Conservation (phyloP, 1,140 invertebrate species). For the Meloidogyne exigua region DNA sequence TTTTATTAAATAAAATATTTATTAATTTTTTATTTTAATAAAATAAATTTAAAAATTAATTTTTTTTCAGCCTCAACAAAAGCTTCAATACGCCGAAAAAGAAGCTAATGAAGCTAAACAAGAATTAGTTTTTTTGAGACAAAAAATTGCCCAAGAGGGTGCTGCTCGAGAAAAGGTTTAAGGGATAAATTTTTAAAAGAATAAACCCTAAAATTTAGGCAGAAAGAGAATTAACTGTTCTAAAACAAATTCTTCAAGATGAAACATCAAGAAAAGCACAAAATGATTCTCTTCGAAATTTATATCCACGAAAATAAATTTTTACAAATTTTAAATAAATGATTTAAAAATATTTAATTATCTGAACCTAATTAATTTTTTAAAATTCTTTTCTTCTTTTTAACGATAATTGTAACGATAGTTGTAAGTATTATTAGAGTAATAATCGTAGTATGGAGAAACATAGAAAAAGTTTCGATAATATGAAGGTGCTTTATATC, state of each 20-base stretch:
- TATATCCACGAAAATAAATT: conserved; percentile 26
- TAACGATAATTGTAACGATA: conserved; percentile 20
- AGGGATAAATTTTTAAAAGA: not conserved
- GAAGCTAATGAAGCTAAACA: conserved; percentile 23
- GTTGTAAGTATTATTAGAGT: conserved; percentile 24
- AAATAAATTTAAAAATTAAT: too few species aligned
- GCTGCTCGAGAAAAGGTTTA: conserved; percentile 20
- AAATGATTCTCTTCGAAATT: conserved; percentile 19
- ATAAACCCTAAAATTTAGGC: conserved; percentile 9
- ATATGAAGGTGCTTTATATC: conserved; percentile 23
- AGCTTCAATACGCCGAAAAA: conserved; percentile 18
- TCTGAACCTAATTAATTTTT: too few species aligned
- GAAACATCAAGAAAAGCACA: conserved; percentile 16
- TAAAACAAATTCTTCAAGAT: conserved; percentile 25
- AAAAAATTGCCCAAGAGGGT: conserved; percentile 9
- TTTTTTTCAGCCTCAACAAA: conserved; percentile 20
- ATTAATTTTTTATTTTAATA: too few species aligned
- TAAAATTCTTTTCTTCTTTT: not conserved
- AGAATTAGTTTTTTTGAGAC: conserved; percentile 17
- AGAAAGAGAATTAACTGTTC: conserved; percentile 14
- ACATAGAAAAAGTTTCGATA: conserved; percentile 18
- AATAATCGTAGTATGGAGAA: conserved; percentile 26
- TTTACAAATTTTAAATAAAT: not conserved
- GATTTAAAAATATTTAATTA: too few species aligned
- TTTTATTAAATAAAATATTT: too few species aligned